Base-by-base conservation (phyloP, 92 coral and sea anemone species). In the Epizoanthus illoricatus region DNA sequence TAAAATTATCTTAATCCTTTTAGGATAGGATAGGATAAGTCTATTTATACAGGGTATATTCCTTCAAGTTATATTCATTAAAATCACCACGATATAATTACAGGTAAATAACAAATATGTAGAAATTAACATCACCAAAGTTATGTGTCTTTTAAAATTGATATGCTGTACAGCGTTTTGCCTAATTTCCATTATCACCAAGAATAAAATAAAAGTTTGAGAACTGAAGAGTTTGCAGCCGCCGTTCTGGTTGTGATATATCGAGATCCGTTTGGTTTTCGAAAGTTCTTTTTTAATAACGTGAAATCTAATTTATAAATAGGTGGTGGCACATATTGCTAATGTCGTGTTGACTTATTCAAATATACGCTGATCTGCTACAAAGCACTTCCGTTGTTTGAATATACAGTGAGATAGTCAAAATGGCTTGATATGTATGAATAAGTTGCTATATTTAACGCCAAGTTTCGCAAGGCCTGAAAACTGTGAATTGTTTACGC, bases 401-500 rank as follows among this genome's bases (percentile, higher is more conserved):
- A 33, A 66, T 28, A 42, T 11, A 66, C 11, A 45, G 52, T 9
- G 56, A 52, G 11, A 13, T 13, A 10, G 15, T 9, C 56, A 52
- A 9, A 11, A 52, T 52, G 12, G 3, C 10, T 9, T 52, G 56
- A 11, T 52, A 52, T 52, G 9, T 60, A 73, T n/a, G 73, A 58
- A 55, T n/a, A 20, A 10, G 62, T 47, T 57, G 73, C 72, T 16
- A 49, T 76, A 59, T 80, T 19, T 5, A 76, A 71, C 12, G 81
- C 52, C 56, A 63, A 69, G 28, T 80, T 70, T 23, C 89, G 79
- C 65, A 85, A 86, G 10, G 56, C 81, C 89, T 86, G 24, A 52
- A 74, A 74, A 74, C 24, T 7, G 23, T 65, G 70, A 65, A 33
- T 10, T 20, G 70, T 33, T 20, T 20, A 65, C 40, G 10, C 28